phyloP scores from a whole-genome alignment of 2,113 vertebrate species.

The Alouatta palliata region DNA sequence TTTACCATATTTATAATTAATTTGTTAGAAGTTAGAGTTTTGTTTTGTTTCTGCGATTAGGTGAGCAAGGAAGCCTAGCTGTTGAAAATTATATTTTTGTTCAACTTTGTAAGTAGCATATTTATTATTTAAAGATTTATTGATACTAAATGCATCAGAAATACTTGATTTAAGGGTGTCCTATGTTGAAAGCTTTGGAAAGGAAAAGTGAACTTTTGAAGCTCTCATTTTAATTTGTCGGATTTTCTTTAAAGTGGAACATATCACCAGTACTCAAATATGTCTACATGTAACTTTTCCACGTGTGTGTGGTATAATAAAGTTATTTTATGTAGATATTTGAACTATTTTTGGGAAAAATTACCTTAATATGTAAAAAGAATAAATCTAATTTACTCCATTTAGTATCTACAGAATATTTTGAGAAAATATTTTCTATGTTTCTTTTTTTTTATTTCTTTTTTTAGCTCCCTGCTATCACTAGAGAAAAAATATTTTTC shows the following conservation, averaged over 20 bases:
- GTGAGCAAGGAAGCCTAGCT: background rate
- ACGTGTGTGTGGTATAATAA: background rate
- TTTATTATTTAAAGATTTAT: conserved; percentile 37
- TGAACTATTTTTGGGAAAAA: conserved; percentile 30
- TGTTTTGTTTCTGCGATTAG: background rate
- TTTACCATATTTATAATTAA: conserved; percentile 8
- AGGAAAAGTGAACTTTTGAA: conserved; percentile 41
- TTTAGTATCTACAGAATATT: conserved; percentile 10
- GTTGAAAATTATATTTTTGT: conserved; percentile 2
- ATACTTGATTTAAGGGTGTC: background rate
- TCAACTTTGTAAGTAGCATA: conserved; percentile 26
- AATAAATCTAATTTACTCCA: background rate
- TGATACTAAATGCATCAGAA: conserved; percentile 7
- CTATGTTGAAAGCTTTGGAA: conserved; percentile 32
- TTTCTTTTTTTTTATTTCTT: no score
- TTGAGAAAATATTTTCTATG: conserved; percentile 38
- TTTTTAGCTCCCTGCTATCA: no score
- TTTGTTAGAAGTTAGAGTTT: background rate
- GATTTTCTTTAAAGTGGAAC: conserved; percentile 18
- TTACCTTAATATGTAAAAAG: conserved; percentile 30
- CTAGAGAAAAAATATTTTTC: conserved; percentile 2
- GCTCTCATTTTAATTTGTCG: conserved; percentile 22
- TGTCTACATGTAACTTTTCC: background rate
- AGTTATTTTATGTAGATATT: conserved; percentile 24
- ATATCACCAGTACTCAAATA: background rate